Conservation (phyloP, 1,140 invertebrate genomes). For the Magallana gigas region DNA sequence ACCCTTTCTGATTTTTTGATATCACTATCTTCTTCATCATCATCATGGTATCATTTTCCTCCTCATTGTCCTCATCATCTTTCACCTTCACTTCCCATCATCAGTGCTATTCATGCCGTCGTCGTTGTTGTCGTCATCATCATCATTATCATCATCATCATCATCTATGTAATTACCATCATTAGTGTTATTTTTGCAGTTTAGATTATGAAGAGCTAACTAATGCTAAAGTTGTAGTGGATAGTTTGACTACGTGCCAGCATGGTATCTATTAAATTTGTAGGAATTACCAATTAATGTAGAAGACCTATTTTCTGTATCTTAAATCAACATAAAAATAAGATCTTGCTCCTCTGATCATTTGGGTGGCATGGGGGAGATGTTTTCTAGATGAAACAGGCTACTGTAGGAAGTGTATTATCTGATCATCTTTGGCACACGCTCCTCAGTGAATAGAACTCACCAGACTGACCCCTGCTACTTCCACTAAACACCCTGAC, state of each 20-base stretch:
- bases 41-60: neutral
- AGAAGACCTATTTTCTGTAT: neutral
- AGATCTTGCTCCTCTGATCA: neutral
- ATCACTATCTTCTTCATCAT: too few relatives aligned
- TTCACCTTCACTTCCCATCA: too few relatives aligned
- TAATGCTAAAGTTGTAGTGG: neutral
- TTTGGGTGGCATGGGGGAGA: neutral
- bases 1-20: too few relatives aligned
- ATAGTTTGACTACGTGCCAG: neutral
- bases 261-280: neutral
- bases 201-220: too few relatives aligned
- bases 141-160: too few relatives aligned
- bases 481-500: neutral
- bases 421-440: neutral
- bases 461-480: neutral
- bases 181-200: too few relatives aligned
- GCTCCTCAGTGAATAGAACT: neutral
- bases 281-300: neutral
- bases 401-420: neutral
- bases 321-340: neutral
- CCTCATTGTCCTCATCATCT: neutral
- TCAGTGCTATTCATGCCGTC: neutral
- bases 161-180: too few relatives aligned
- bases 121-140: neutral
- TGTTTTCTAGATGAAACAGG: neutral